Evolutionary conservation across 2,888 invertebrate species (phyloP).

Genomic region (Synergus umbraculus): DNA sequence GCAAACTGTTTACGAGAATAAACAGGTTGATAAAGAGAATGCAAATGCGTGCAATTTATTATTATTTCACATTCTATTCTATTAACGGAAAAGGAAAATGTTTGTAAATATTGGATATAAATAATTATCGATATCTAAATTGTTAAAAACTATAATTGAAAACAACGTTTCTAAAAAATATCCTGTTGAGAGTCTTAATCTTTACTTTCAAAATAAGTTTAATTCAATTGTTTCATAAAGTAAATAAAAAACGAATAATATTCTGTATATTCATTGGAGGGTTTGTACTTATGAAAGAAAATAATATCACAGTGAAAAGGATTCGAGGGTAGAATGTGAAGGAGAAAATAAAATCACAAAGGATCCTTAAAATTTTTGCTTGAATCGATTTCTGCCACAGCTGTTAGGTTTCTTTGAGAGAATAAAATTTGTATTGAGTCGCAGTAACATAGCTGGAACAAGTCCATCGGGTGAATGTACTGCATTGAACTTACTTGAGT

Average conservation of each 20-base stretch:
- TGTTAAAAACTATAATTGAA: not conserved
- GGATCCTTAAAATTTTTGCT: not conserved
- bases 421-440: conserved; percentile 12
- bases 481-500: conserved; percentile 51
- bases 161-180: not conserved
- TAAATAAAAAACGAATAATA: too few relatives aligned
- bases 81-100: not conserved
- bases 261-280: not conserved
- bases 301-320: not conserved
- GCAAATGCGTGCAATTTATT: not conserved
- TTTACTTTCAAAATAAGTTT: too few relatives aligned
- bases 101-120: not conserved
- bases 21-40: conserved; percentile 14
- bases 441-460: conserved; percentile 41
- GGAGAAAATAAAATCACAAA: not conserved
- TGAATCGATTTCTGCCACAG: not conserved
- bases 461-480: conserved; percentile 57
- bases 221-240: too few relatives aligned
- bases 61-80: not conserved
- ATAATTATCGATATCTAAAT: not conserved
- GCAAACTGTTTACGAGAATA: not conserved
- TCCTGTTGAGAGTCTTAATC: not conserved
- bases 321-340: not conserved
- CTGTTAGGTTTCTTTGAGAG: not conserved
- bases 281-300: not conserved